These are phyloP conservation scores for Helicoverpa assulta DNA, from an alignment of 2,888 invertebrate genomes.

Conservation along the genomic window DNA sequence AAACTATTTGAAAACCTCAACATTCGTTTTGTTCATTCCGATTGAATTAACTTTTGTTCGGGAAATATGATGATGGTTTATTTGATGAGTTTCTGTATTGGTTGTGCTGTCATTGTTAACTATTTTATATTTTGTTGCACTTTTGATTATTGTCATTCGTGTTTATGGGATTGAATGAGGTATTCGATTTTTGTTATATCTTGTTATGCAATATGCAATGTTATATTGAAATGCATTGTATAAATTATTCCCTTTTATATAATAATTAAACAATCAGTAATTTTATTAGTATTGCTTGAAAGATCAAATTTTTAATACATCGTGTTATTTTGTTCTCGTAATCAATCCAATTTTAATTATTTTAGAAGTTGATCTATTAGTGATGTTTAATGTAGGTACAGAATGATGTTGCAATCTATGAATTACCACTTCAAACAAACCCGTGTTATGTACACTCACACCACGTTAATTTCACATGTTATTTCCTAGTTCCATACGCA, in stretches of 20 bases:
- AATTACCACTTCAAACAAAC: not conserved
- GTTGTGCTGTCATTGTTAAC: conserved; percentile 17
- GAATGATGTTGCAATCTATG: not conserved
- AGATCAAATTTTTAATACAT: no score
- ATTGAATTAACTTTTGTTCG: conserved; percentile 42
- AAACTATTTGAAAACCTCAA: conserved; percentile 52
- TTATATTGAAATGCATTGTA: not conserved
- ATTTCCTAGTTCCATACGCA: conserved; percentile 42
- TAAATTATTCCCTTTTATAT: no score
- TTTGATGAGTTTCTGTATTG: conserved; percentile 24
- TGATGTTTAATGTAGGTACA: no score
- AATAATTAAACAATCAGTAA: no score
- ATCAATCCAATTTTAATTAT: no score
- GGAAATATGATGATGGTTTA: conserved; percentile 25
- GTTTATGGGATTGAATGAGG: not conserved
- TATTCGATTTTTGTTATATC: not conserved
- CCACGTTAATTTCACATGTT: conserved; percentile 14
- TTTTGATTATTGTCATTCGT: conserved; percentile 11
- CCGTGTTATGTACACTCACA: conserved; percentile 15
- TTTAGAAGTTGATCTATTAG: no score
- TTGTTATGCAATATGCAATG: conserved; percentile 12
- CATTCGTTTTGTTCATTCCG: conserved; percentile 30
- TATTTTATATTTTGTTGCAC: conserved; percentile 28
- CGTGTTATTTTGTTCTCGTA: no score
- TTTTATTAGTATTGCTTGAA: no score